These are phyloP conservation scores for Aphelocoma californica DNA, from an alignment of 2,797 vertebrate genomes.

Conservation along the genomic window DNA sequence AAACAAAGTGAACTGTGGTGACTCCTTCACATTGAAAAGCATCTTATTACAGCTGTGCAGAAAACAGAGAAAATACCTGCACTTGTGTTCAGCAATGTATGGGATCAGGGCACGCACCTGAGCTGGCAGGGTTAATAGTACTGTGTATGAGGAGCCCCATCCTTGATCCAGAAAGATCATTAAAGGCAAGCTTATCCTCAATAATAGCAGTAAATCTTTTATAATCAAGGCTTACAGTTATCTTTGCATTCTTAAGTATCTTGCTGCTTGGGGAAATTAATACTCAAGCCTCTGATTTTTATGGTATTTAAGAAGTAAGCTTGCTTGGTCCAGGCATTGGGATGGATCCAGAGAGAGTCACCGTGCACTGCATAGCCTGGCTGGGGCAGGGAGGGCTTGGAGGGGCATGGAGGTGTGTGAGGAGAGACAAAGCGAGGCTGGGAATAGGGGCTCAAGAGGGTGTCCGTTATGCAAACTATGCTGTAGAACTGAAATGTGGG, in stretches of 20 bases:
- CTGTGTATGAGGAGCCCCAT: neutral
- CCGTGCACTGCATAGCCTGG: neutral
- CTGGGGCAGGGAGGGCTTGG: neutral
- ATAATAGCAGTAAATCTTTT: conserved; percentile 31
- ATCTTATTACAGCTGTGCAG: neutral
- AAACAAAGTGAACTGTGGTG: neutral
- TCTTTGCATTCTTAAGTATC: conserved; percentile 41
- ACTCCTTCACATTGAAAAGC: neutral
- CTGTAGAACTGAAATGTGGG: neutral
- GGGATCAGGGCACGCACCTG: neutral
- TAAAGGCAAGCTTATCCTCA: conserved; percentile 14
- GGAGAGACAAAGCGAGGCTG: neutral
- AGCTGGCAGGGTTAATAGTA: neutral
- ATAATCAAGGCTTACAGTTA: conserved; percentile 39
- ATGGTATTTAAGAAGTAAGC: neutral
- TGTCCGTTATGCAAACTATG: neutral
- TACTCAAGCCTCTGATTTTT: neutral
- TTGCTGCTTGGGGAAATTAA: conserved; percentile 23
- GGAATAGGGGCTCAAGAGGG: neutral
- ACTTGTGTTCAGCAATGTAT: neutral
- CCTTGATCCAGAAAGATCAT: conserved; percentile 21
- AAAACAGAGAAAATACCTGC: neutral
- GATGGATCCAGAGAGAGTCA: neutral
- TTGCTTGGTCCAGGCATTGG: neutral
- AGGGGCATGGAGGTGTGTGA: neutral